Evolutionary conservation across 2,888 invertebrate genomes (phyloP).

Genomic region (Pheosia gnoma): DNA sequence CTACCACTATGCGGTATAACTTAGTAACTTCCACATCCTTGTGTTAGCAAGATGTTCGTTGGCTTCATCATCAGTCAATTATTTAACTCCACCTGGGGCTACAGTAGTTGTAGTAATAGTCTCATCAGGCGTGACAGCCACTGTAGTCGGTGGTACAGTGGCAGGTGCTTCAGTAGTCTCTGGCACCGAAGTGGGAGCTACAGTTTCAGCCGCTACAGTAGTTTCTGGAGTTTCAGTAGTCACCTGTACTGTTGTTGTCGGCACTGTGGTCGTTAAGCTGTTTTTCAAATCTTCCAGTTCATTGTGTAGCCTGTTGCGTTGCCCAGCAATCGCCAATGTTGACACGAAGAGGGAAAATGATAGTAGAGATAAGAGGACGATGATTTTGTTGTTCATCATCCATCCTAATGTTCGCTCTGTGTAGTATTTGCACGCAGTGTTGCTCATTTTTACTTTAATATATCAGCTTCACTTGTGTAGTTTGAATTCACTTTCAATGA

Average conservation of each 20-base stretch:
- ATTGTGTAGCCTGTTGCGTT: constrained; percentile 52
- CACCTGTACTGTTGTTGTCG: constrained; percentile 7
- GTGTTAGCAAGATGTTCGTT: constrained; percentile 7
- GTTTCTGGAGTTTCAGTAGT: background rate
- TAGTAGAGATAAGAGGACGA: constrained; percentile 63
- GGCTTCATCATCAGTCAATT: background rate
- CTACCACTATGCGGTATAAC: background rate
- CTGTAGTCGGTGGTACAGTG: constrained; percentile 7
- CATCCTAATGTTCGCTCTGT: constrained; percentile 58
- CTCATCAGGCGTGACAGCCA: background rate
- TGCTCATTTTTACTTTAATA: constrained; percentile 36
- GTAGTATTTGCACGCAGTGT: constrained; percentile 61
- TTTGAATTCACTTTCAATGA: constrained; percentile 6
- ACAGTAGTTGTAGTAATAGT: background rate
- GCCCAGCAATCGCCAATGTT: constrained; percentile 62
- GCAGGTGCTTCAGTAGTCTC: constrained; percentile 4
- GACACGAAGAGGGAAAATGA: constrained; percentile 71
- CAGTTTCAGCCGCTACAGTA: constrained; percentile 1
- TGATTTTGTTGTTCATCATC: constrained; percentile 71
- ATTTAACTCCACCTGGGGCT: background rate
- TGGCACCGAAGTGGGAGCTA: background rate
- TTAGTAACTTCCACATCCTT: background rate
- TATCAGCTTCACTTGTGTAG: constrained; percentile 4
- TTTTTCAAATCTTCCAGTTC: constrained; percentile 48
- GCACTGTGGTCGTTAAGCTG: constrained; percentile 7